Evolutionary conservation across 2,113 vertebrate species (phyloP).

Genomic region (Phylloscopus trochilus): DNA sequence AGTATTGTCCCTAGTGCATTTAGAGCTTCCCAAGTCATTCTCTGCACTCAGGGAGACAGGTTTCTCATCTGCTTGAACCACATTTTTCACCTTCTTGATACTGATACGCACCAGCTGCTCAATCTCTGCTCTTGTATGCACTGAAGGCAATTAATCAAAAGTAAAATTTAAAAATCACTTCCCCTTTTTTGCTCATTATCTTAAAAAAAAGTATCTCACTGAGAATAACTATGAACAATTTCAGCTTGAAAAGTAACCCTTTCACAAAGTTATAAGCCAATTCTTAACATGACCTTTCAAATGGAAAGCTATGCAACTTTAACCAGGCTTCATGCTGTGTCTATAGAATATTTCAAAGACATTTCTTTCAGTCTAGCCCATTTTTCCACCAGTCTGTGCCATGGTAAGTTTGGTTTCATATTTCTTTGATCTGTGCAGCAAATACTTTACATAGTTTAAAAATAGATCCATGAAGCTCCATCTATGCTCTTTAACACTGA

Average conservation of each 20-base stretch:
- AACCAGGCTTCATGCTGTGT: slow-evolving; percentile 52
- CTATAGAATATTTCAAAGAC: slow-evolving; percentile 49
- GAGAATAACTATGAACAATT: slow-evolving; percentile 39
- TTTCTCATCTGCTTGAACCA: neutral
- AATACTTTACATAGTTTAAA: slow-evolving; percentile 67
- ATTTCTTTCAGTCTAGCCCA: slow-evolving; percentile 32
- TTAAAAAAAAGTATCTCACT: neutral
- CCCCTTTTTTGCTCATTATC: slow-evolving; percentile 27
- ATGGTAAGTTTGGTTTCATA: slow-evolving; percentile 26
- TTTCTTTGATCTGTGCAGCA: slow-evolving; percentile 8
- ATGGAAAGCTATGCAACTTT: slow-evolving; percentile 53
- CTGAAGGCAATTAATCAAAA: slow-evolving; percentile 53
- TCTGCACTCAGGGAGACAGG: neutral
- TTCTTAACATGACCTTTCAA: slow-evolving; percentile 47
- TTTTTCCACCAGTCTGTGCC: slow-evolving; percentile 8
- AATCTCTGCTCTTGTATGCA: neutral
- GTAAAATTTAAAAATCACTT: slow-evolving; percentile 25
- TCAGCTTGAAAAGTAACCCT: slow-evolving; percentile 34
- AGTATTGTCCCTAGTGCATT: neutral
- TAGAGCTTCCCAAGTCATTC: neutral
- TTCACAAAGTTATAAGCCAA: slow-evolving; percentile 25
- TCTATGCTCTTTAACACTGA: slow-evolving; percentile 15
- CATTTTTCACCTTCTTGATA: slow-evolving; percentile 25
- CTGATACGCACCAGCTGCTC: neutral
- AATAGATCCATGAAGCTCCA: slow-evolving; percentile 4